phyloP scores from a whole-genome alignment of 2,113 vertebrate species.

The Corythornis vintsioides region DNA sequence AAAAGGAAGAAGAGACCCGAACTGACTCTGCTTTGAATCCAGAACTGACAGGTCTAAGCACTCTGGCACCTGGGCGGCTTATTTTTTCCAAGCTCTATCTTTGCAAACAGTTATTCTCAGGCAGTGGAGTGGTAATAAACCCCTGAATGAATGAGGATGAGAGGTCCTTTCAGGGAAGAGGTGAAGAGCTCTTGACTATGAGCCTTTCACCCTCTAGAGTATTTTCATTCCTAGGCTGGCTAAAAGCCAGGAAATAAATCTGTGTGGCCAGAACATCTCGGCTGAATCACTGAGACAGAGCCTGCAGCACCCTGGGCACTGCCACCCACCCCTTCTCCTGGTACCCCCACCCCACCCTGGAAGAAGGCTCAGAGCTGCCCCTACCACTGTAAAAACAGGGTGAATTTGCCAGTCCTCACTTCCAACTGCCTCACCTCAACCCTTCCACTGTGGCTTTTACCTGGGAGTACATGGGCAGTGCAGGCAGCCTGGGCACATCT shows the following conservation, averaged over 20 bases:
- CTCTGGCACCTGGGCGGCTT: neutral
- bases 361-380: neutral
- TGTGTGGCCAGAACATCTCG: neutral
- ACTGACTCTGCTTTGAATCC: neutral
- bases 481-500: neutral
- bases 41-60: neutral
- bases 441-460: neutral
- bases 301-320: neutral
- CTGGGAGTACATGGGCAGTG: neutral
- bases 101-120: conserved; percentile 56
- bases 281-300: neutral
- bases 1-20: neutral
- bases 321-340: neutral
- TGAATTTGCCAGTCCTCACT: neutral
- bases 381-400: fast-evolving
- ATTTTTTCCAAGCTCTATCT: conserved; percentile 34
- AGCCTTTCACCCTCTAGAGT: conserved; percentile 70
- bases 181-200: conserved; percentile 69
- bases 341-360: neutral
- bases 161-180: conserved; percentile 68
- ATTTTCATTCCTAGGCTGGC: conserved; percentile 66
- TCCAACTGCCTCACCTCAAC: fast-evolving
- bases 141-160: conserved; percentile 65
- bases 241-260: conserved; percentile 69
- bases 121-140: conserved; percentile 68